These are phyloP conservation scores for Luscinia megarhynchos DNA, from an alignment of 2,797 vertebrate genomes.

Conservation along the genomic window DNA sequence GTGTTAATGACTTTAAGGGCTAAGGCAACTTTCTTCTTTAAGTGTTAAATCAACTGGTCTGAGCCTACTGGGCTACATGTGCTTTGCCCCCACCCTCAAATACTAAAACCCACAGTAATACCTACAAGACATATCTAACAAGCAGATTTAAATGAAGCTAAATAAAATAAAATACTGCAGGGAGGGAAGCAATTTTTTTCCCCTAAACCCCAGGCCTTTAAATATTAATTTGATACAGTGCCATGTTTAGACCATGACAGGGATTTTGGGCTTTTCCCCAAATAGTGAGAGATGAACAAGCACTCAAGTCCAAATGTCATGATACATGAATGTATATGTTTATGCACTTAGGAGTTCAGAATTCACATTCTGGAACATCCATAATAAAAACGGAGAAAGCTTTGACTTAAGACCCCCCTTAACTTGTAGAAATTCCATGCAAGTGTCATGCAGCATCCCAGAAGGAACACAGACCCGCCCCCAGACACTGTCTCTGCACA, in stretches of 20 bases:
- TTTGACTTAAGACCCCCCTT: neutral
- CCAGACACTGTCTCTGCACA: neutral
- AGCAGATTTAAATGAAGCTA: neutral
- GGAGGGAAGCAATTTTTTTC: neutral
- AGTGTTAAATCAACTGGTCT: neutral
- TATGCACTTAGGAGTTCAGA: neutral
- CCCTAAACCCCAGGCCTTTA: neutral
- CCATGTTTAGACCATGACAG: neutral
- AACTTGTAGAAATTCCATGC: neutral
- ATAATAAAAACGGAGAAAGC: neutral
- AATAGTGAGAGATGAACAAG: conserved; percentile 43
- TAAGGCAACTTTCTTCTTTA: neutral
- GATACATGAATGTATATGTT: neutral
- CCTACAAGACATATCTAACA: neutral
- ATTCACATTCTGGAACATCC: neutral
- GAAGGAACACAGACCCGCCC: neutral
- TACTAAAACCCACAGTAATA: neutral
- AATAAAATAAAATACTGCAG: neutral
- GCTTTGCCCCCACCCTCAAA: neutral
- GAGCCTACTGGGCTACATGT: neutral
- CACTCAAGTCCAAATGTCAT: neutral
- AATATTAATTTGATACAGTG: neutral
- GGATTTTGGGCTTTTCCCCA: conserved; percentile 14
- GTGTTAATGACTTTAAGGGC: neutral
- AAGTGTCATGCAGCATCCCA: conserved; percentile 47